Evolutionary conservation across 2,113 vertebrate genomes (phyloP), one percentile per base, ranked within the genome.

Genomic region (Euleptes europaea): DNA sequence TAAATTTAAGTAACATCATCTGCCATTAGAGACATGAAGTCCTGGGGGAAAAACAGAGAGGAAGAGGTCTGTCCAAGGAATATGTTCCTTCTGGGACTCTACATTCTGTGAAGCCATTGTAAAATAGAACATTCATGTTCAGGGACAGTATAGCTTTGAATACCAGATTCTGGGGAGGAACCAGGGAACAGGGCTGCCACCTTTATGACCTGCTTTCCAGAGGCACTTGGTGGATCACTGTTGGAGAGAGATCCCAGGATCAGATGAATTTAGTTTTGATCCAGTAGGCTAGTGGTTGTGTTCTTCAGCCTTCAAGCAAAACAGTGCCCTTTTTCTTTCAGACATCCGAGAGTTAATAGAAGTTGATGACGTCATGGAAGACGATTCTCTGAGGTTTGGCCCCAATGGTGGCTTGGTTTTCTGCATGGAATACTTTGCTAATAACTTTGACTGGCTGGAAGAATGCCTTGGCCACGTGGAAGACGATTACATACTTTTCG

Each of bases 371-470:
- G 99, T 99, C 49, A 99, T 99, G 98, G 98, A 99, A 85, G 99
- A 99, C 0, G 94, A 94, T 2, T 97, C 97, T 40, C 85, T 99
- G 63, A 87, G 96, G 79, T 99, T 99, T 1, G 98, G 99, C 2
- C 99, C 98, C 31, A 99, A 99, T 0, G 99, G 98, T 42, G 99
- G 98, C 15, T 86, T 99, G 82, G 98, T 99, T 33, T 99, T 99
- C 89, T 99, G 98, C 94, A 99, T 99, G 99, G 99, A 99, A 80
- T 99, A 99, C 90, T 98, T 99, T 3, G 97, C 97, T 51, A 99
- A 97, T 86, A 99, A 99, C 91, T 98, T 99, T 63, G 97, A 95
- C 93, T 99, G 99, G 99, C 96, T 99, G 12, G 98, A 97, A 92
- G 97, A 97, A 80, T 97, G 96, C 87, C 95, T 99, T 0, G 99